These are phyloP conservation scores for Drosophila pseudotalamancana DNA, from an alignment of 2,888 invertebrate species.

Conservation along the genomic window DNA sequence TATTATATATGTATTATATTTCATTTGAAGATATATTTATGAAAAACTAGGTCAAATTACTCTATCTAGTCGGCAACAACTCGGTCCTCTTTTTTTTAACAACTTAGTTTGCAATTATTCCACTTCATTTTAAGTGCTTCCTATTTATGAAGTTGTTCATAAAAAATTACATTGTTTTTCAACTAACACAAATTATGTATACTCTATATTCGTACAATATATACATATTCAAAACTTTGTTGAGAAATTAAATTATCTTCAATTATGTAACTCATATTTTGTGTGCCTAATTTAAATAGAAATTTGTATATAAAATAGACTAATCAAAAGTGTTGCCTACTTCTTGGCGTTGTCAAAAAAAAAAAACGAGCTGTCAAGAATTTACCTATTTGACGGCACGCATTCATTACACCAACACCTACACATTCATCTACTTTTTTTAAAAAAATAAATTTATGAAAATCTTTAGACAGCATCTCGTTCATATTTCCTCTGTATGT, in stretches of 20 bases:
- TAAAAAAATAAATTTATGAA: slow-evolving; percentile 42
- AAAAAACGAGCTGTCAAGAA: slow-evolving; percentile 17
- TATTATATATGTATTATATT: too few species aligned
- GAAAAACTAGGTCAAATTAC: too few species aligned
- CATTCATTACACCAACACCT: slow-evolving; percentile 6
- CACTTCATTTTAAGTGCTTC: too few species aligned
- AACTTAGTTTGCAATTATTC: too few species aligned
- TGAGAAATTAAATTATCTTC: slow-evolving; percentile 1
- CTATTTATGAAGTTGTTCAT: too few species aligned
- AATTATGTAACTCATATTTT: not conserved
- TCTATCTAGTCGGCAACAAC: too few species aligned
- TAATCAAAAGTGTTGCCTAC: slow-evolving; percentile 41
- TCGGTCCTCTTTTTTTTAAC: too few species aligned
- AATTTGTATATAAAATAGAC: slow-evolving; percentile 1
- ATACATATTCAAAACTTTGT: too few species aligned
- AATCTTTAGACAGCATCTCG: slow-evolving; percentile 43
- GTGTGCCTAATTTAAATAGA: slow-evolving; percentile 19
- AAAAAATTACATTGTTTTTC: too few species aligned
- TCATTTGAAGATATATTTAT: too few species aligned
- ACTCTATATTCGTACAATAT: too few species aligned
- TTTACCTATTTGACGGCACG: not conserved
- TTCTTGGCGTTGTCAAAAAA: slow-evolving; percentile 16
- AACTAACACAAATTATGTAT: too few species aligned
- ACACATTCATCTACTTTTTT: not conserved
- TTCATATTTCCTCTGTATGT: slow-evolving; percentile 10